Evolutionary conservation across 2,797 vertebrate genomes (phyloP), one percentile per base, ranked within the genome.

Genomic region (Pteropus rufus): DNA sequence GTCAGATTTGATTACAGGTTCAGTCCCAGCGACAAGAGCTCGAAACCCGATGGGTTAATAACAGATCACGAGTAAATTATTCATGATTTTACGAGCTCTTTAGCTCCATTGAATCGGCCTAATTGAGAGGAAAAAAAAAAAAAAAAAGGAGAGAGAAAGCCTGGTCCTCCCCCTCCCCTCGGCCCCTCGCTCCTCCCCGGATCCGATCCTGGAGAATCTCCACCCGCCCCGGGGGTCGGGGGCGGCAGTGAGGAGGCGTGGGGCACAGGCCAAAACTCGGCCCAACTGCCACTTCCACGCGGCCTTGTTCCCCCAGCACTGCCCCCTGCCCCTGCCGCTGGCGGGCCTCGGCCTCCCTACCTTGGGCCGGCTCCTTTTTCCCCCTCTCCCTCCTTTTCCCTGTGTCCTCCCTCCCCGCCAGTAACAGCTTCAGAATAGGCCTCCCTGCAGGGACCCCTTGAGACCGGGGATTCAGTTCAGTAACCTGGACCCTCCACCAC

Each of bases 121-220:
- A 98, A 98, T 98, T 98, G 98, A 98, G 98, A 98, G 98, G 98
- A 98, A 98, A 98, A 98, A 73, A 94, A 95, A 93, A 87, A 87
- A 79, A 77, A 94, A 29, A 5, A 6, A 44, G 29, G 67, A 89
- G 90, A 96, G 83, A 93, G 86, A 95, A 96, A 97, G 97, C 93
- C 84, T 19, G 56, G 83, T 94, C 86, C 75, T 97, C 94, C 95
- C 67, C 95, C 91, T 93, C 70, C 89, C 73, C 76, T 89, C 60
- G 19, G 94, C 85, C 96, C 96, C 92, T 97, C 18, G 81, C 96
- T 92, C 92, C 95, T 98, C 94, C 88, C 94, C 31, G 29, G 97
- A 95, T 88, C 95, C 21, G 62, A 94, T 87, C 88, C 91, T 81
- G 93, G 92, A 97, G 95, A 96, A 95, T 95, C 96, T 84, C 67